A percentile compares a stretch with the other conserved stretches of the same genome.
Evolutionary conservation across 37 sponge, comb jelly and placozoan genomes (phyloP).

Genomic region (Crambe crambe): DNA sequence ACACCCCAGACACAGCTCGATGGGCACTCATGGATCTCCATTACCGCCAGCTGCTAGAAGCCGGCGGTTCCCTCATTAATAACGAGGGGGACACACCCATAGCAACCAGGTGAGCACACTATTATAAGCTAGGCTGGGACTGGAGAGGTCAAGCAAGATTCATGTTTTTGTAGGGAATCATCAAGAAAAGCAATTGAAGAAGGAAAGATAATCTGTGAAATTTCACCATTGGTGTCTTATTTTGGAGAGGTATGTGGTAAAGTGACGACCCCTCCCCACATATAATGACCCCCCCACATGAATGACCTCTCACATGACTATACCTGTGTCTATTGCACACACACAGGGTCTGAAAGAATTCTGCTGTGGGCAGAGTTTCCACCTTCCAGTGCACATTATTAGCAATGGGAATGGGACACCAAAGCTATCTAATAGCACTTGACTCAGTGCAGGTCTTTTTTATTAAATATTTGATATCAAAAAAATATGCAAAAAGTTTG

Average conservation of each 20-base stretch:
- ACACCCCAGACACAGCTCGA: constrained; percentile 83
- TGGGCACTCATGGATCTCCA: constrained; percentile 82
- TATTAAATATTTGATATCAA: no score
- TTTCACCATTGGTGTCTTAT: constrained; percentile 87
- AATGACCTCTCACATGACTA: background rate
- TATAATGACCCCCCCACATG: background rate
- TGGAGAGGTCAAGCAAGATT: background rate
- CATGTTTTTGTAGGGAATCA: background rate
- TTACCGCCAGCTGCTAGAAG: constrained; percentile 61
- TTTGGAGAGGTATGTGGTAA: constrained; percentile 77
- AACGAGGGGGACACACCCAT: constrained; percentile 34
- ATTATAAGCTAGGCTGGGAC: background rate
- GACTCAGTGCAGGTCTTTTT: no score
- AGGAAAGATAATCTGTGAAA: constrained; percentile 67
- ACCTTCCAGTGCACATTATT: constrained; percentile 17
- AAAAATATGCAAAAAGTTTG: no score
- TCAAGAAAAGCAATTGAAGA: background rate
- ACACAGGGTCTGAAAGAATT: constrained; percentile 37
- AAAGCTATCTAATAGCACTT: no score
- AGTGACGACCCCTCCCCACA: background rate
- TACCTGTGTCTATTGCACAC: background rate
- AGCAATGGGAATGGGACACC: background rate
- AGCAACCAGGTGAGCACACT: no score
- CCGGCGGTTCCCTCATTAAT: constrained; percentile 37
- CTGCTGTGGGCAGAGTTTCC: constrained; percentile 40